Base-by-base conservation (phyloP, 2,797 vertebrate genomes). In the Psittacula echo region DNA sequence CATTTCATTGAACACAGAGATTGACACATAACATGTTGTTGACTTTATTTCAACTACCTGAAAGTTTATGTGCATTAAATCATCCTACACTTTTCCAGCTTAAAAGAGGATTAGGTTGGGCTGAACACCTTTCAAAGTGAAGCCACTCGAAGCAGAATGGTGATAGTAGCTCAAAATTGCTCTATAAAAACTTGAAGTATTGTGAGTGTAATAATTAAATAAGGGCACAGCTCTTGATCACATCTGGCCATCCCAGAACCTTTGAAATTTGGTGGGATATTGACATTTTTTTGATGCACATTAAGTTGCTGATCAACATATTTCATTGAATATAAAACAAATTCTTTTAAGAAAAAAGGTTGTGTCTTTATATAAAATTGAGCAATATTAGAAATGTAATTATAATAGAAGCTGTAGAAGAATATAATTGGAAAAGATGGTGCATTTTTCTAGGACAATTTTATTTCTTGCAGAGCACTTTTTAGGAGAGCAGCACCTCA, bases 21-120 rank as follows among this genome's bases (percentile, higher is more conserved):
- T 48, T 15, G 24, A 20, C 2, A 1, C 17, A 23, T 3, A 6
- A 45, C 30, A 78, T 0, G 3, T 4, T 0, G 10, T 32, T 67
- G 79, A 56, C 42, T 81, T 94, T 45, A 51, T 48, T 1, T 0
- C 8, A 70, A 22, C n/a, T 32, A 62, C 3, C 9, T 45, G 41
- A 42, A 79, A 32, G 29, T 60, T 58, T 68, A 48, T 66, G 23
- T 4, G 13, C 37, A 47, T 45, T 53, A 90, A 93, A 41, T 60
- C 37, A 32, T 77, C 48, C 22, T 32, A 12, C 27, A 62, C 29
- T 44, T 92, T 87, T 85, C 67, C 44, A 21, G 50, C 14, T 64
- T 53, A 53, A 68, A 60, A 18, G 8, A 68, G 51, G 48, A 82
- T 50, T 19, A 34, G 7, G 8, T 48, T 78, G 61, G 30, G 32